These are phyloP conservation scores for Sebastes taczanowskii DNA, from an alignment of 2,797 vertebrate genomes.

Conservation along the genomic window DNA sequence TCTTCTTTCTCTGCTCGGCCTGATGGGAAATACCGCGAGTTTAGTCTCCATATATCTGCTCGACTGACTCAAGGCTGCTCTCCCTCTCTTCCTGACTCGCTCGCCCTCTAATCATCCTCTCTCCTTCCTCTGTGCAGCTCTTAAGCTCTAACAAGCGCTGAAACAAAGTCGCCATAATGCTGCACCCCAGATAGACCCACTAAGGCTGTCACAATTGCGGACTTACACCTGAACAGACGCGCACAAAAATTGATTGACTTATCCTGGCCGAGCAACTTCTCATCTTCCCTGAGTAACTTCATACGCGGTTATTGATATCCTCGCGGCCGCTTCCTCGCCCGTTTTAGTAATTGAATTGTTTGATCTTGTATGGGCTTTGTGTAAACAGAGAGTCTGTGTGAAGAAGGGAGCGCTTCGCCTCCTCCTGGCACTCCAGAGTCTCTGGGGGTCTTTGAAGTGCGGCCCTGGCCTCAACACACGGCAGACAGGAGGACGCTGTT, in stretches of 20 bases:
- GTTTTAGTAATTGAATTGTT: slow-evolving; percentile 60
- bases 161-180: background rate
- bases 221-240: background rate
- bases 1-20: slow-evolving; percentile 12
- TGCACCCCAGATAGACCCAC: background rate
- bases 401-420: slow-evolving; percentile 16
- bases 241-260: background rate
- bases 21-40: slow-evolving; percentile 31
- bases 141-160: background rate
- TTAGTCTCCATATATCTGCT: slow-evolving; percentile 11
- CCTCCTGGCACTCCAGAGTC: slow-evolving; percentile 8
- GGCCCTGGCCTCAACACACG: background rate
- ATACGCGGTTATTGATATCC: slow-evolving; percentile 4
- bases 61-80: slow-evolving; percentile 5
- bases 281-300: slow-evolving; percentile 18
- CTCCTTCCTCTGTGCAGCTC: background rate
- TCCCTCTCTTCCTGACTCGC: slow-evolving; percentile 3
- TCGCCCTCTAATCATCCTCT: background rate
- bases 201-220: background rate
- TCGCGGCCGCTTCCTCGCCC: background rate
- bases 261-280: background rate
- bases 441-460: slow-evolving; percentile 54
- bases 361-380: slow-evolving; percentile 39
- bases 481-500: slow-evolving; percentile 32
- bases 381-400: slow-evolving; percentile 33